These are phyloP conservation scores for Platysteira castanea DNA, from an alignment of 2,113 vertebrate genomes.

Conservation along the genomic window DNA sequence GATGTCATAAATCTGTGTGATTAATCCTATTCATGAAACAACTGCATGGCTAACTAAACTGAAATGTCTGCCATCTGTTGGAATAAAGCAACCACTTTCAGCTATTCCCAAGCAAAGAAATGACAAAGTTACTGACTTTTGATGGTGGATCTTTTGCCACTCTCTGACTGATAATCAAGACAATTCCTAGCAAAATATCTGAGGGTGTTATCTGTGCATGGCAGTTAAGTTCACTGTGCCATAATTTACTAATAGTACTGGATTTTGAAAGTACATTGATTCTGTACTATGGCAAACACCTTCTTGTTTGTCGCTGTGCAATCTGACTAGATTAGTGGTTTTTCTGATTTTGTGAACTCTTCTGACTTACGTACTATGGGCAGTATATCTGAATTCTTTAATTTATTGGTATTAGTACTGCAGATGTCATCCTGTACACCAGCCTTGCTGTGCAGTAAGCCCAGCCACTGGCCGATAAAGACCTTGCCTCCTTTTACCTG, in stretches of 20 bases:
- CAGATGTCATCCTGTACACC: neutral
- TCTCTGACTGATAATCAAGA: neutral
- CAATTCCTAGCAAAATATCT: neutral
- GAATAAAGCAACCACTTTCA: neutral
- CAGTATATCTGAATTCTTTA: neutral
- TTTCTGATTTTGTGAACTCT: neutral
- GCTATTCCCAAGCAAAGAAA: neutral
- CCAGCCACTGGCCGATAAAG: neutral
- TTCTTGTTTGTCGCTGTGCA: neutral
- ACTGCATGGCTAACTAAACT: slow-evolving; percentile 5
- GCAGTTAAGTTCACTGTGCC: neutral
- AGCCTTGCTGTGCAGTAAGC: neutral
- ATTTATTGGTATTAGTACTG: slow-evolving; percentile 22
- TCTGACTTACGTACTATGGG: neutral
- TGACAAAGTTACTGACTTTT: neutral
- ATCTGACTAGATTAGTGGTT: neutral
- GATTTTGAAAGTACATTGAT: neutral
- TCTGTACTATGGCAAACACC: neutral
- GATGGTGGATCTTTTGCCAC: neutral
- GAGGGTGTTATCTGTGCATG: neutral
- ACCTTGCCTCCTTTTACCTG: neutral
- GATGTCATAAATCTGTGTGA: neutral
- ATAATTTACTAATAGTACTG: neutral
- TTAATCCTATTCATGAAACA: neutral
- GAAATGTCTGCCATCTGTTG: neutral